Evolutionary conservation across 2,113 vertebrate species (phyloP).

Genomic region (Bufo bufo): DNA sequence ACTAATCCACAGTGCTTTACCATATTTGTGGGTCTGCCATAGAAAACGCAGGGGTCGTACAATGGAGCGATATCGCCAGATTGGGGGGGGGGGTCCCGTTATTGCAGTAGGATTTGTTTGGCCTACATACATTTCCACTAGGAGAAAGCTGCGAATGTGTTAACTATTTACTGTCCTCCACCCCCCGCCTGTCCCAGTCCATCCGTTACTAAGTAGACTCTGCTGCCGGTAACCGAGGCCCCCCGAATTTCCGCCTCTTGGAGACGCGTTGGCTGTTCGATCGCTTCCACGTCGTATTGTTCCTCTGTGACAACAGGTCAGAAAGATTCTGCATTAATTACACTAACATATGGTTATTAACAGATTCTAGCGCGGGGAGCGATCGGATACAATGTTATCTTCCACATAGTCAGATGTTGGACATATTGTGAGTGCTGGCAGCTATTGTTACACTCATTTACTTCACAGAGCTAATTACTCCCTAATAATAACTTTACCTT

Average conservation of each 20-base stretch:
- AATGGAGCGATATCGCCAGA: too few relatives aligned
- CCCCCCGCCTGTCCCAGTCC: background rate
- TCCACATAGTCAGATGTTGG: constrained; percentile 92
- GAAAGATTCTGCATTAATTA: constrained; percentile 97
- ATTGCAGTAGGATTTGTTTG: background rate
- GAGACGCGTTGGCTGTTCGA: constrained; percentile 76
- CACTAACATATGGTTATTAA: constrained; percentile 97
- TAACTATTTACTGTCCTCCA: background rate
- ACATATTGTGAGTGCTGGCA: constrained; percentile 99
- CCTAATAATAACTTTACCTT: constrained; percentile 99
- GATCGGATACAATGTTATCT: constrained; percentile 90
- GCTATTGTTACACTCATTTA: constrained; percentile 99
- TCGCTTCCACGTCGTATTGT: constrained; percentile 85
- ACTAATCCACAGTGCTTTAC: too few relatives aligned
- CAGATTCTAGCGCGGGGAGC: constrained; percentile 97
- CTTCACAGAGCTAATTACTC: constrained; percentile 99
- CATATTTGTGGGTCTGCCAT: too few relatives aligned
- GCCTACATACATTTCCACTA: background rate
- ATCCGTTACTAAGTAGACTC: background rate
- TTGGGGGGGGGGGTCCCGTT: too few relatives aligned
- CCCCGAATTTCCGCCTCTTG: constrained; percentile 66
- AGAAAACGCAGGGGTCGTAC: too few relatives aligned
- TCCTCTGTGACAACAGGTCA: constrained; percentile 95
- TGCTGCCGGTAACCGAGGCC: background rate
- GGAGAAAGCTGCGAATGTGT: background rate